Base-by-base conservation (phyloP, 2,113 vertebrate species). In the Casuarius casuarius region DNA sequence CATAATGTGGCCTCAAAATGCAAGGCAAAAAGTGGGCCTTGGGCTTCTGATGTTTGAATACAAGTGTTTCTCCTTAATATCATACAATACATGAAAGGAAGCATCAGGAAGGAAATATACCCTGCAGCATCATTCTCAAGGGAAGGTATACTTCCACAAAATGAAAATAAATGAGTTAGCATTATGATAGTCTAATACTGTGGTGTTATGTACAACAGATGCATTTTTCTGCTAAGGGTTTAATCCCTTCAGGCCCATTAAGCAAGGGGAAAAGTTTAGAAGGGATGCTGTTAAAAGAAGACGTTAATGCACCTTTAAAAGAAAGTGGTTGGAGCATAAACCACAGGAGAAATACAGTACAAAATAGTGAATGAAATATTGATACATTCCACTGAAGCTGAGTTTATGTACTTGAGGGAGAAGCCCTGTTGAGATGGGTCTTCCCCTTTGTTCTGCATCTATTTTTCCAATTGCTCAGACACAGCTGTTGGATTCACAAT, bases 291-390 rank as follows among this genome's bases (percentile, higher is more conserved):
- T 87, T 95, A 96, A 96, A 95, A 96, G 91, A 68, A 87, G 62
- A 81, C 77, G 83, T 97, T 95, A 97, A 96, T 93, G 96, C 91
- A 92, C 97, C 96, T 97, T 96, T 95, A 86, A 96, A 97, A 94
- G 85, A 89, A 93, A 96, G 76, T 66, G 94, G 90, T 63, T 72
- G 67, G 84, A 89, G 31, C 87, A 94, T 94, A 95, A 95, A 97
- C 97, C 95, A 91, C 68, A 72, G 88, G 90, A 95, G 91, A 88
- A 94, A 92, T 95, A 70, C 79, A 95, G 79, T 96, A 97, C 97
- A 97, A 97, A 98, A 97, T 87, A 94, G 91, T 92, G 94, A 97
- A 98, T 98, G 96, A 98, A 98, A 98, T 98, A 98, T 98, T 98
- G 97, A 98, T 97, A 46, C 76, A 92, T 98, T 97, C 93, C 68